phyloP scores from a whole-genome alignment of 1,140 invertebrate species.

The Trypoxylus dichotomus region DNA sequence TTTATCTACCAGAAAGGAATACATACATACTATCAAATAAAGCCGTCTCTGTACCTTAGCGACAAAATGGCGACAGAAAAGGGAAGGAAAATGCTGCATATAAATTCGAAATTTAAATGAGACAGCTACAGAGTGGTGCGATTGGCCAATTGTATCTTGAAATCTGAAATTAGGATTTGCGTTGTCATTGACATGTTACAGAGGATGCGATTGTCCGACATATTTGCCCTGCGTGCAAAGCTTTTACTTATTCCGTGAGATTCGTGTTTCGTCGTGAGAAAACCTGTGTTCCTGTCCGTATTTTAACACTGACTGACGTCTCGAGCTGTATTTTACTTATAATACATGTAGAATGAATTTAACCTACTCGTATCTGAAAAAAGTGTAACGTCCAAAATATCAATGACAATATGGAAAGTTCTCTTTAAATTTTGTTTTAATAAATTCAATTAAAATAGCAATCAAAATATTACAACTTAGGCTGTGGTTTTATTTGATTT shows the following conservation, averaged over 20 bases:
- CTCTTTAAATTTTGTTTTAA: too few relatives aligned
- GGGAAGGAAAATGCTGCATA: slow-evolving; percentile 34
- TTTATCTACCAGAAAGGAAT: neutral
- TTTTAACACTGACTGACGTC: slow-evolving; percentile 39
- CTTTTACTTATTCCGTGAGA: slow-evolving; percentile 35
- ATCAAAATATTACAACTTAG: too few relatives aligned
- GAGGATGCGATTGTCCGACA: slow-evolving; percentile 26
- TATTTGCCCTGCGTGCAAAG: slow-evolving; percentile 11
- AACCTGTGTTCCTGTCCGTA: slow-evolving; percentile 43
- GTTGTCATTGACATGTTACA: slow-evolving; percentile 30
- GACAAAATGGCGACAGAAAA: slow-evolving; percentile 45
- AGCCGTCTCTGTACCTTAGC: slow-evolving; percentile 29
- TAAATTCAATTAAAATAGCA: too few relatives aligned
- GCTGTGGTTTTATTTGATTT: too few relatives aligned
- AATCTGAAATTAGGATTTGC: slow-evolving; percentile 30
- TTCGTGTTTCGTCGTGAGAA: slow-evolving; percentile 43
- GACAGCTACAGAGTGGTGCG: slow-evolving; percentile 31
- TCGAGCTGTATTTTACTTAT: neutral
- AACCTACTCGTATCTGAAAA: neutral
- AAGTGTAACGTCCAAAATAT: too few relatives aligned
- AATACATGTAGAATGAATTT: neutral
- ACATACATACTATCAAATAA: neutral
- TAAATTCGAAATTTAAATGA: slow-evolving; percentile 43
- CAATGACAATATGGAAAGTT: too few relatives aligned
- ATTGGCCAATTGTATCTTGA: slow-evolving; percentile 36